These are phyloP conservation scores for Amphiprion clarkii DNA, from an alignment of 2,797 vertebrate species.

Conservation along the genomic window DNA sequence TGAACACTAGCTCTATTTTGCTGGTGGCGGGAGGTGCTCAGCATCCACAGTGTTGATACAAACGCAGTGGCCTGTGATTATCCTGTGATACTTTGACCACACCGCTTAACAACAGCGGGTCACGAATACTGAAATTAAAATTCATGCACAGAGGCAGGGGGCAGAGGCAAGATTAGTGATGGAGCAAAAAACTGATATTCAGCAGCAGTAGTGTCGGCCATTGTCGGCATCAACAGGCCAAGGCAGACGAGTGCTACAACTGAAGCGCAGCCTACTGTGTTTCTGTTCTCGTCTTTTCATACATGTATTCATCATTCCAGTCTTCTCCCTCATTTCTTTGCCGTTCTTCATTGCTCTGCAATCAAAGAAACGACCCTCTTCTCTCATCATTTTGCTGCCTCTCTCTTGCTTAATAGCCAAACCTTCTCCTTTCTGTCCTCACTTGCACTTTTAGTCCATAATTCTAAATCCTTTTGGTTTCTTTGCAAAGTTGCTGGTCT, in stretches of 20 bases:
- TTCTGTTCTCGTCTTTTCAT: background rate
- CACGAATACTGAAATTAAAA: constrained; percentile 51
- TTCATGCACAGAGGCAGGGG: constrained; percentile 36
- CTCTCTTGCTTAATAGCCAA: constrained; percentile 26
- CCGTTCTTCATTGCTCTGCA: background rate
- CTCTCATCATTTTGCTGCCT: constrained; percentile 15
- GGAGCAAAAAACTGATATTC: constrained; percentile 43
- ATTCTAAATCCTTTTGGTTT: constrained; percentile 19
- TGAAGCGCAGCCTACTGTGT: constrained; percentile 5
- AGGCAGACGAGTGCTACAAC: constrained; percentile 20
- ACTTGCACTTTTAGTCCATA: constrained; percentile 8
- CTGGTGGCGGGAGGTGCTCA: constrained; percentile 2
- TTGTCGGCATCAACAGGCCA: constrained; percentile 47
- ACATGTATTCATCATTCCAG: constrained; percentile 3
- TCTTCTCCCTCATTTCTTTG: constrained; percentile 10
- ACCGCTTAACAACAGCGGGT: constrained; percentile 18
- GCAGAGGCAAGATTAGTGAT: constrained; percentile 23
- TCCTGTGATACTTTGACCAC: constrained; percentile 21
- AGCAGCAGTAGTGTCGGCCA: constrained; percentile 12
- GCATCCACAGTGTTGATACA: constrained; percentile 15
- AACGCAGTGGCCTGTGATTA: constrained; percentile 19
- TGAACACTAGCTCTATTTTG: background rate
- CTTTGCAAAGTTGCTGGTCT: constrained; percentile 13
- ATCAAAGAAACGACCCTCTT: constrained; percentile 11
- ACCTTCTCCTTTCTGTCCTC: constrained; percentile 20